Evolutionary conservation across 2,888 invertebrate genomes (phyloP).

Genomic region (Enchytraeus crypticus): DNA sequence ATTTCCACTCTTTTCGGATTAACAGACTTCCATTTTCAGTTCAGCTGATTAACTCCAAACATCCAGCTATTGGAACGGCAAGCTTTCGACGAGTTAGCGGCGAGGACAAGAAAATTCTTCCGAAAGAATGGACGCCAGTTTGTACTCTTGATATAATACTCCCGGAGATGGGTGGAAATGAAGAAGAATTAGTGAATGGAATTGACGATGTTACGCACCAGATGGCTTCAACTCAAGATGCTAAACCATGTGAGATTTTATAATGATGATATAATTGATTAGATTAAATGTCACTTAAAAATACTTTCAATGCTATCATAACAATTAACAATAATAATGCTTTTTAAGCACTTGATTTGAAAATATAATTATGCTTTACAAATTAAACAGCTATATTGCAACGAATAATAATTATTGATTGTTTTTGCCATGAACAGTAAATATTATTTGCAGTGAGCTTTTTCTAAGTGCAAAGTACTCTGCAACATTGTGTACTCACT

Average conservation of each 20-base stretch:
- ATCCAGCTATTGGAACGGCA: neutral
- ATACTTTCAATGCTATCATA: no score
- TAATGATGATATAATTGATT: no score
- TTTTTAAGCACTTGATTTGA: no score
- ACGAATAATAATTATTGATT: no score
- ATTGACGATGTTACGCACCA: neutral
- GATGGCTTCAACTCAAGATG: neutral
- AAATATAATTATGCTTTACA: no score
- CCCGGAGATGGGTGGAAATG: neutral
- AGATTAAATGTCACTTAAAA: no score
- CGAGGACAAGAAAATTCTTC: neutral
- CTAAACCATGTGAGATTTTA: neutral
- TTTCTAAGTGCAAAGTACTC: no score
- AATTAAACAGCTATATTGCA: no score
- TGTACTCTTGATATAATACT: slow-evolving; percentile 9
- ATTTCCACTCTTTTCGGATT: slow-evolving; percentile 16
- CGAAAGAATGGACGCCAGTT: neutral
- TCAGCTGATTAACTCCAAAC: neutral
- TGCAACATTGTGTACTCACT: no score
- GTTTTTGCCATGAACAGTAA: no score
- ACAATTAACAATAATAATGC: no score
- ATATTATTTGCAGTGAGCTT: no score
- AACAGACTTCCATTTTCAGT: slow-evolving; percentile 13
- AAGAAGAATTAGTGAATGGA: neutral
- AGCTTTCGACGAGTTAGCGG: neutral